A percentile compares a stretch with the other conserved stretches of the same genome.
Evolutionary conservation across 2,888 invertebrate genomes (phyloP).

Genomic region (Volucella bombylans): DNA sequence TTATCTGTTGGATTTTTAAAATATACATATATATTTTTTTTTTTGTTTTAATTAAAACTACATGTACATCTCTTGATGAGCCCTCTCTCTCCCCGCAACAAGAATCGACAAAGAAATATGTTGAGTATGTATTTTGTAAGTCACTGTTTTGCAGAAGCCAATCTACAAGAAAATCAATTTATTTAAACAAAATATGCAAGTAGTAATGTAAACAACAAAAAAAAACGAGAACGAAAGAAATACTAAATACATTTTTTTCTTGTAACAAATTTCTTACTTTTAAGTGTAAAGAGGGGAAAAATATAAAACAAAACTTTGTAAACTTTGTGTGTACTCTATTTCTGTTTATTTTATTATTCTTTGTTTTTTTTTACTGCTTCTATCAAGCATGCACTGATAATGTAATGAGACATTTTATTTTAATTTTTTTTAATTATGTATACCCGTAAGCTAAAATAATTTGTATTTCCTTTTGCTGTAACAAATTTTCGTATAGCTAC

Average conservation of each 20-base stretch:
- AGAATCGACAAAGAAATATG: not conserved
- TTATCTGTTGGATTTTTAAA: constrained; percentile 63
- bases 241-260: not conserved
- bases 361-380: constrained; percentile 66
- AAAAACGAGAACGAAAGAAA: constrained; percentile 15
- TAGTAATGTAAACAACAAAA: constrained; percentile 33
- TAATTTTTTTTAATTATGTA: constrained; percentile 12
- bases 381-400: constrained; percentile 74
- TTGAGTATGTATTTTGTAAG: not conserved
- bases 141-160: constrained; percentile 60
- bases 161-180: constrained; percentile 38
- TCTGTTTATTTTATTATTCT: not conserved
- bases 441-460: constrained; percentile 30
- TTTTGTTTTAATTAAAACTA: constrained; percentile 2
- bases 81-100: not conserved
- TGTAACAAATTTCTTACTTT: constrained; percentile 14
- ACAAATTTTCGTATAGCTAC: constrained; percentile 5
- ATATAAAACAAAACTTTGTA: constrained; percentile 26
- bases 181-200: constrained; percentile 38
- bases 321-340: constrained; percentile 56
- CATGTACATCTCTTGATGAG: constrained; percentile 17
- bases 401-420: constrained; percentile 52
- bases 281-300: constrained; percentile 26
- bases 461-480: constrained; percentile 45
- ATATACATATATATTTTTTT: constrained; percentile 3